Percentiles rank a stretch among this genome's conserved stretches.
phyloP scores from a whole-genome alignment of 2,113 vertebrate genomes.

The Fukomys damarensis region DNA sequence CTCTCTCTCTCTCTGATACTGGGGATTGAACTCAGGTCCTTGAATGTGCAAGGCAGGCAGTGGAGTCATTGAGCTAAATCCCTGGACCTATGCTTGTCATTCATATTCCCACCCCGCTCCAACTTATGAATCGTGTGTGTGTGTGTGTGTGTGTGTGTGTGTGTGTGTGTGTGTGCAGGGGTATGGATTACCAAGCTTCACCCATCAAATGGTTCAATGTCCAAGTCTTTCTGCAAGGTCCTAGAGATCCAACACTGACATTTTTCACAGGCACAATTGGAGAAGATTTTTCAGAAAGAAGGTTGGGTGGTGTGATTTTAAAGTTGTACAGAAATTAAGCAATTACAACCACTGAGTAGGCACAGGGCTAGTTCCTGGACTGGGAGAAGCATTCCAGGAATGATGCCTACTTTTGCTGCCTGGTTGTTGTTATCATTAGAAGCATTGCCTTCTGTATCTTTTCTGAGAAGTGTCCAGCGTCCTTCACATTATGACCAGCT shows the following conservation, averaged over 20 bases:
- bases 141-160: not conserved
- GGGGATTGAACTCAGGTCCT: no score
- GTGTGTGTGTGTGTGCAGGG: not conserved
- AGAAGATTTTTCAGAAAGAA: not conserved
- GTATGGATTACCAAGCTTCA: not conserved
- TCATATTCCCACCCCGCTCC: fast-evolving
- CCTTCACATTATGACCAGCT: not conserved
- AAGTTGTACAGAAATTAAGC: not conserved
- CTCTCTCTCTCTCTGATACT: not conserved
- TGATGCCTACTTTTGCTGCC: not conserved
- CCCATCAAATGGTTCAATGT: not conserved
- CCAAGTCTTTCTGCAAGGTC: not conserved
- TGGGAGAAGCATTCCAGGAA: fast-evolving
- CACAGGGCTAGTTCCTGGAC: not conserved
- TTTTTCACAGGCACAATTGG: not conserved
- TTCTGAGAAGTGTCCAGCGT: not conserved
- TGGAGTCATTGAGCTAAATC: no score
- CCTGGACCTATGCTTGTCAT: not conserved
- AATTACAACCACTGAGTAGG: not conserved
- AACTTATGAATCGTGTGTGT: not conserved
- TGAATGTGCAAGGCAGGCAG: no score
- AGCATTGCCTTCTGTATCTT: not conserved
- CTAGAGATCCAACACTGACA: not conserved
- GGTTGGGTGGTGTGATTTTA: not conserved
- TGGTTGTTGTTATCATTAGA: not conserved